Evolutionary conservation across 2,888 invertebrate species (phyloP), one percentile per base, ranked within the genome.

Genomic region (Catocala nupta): DNA sequence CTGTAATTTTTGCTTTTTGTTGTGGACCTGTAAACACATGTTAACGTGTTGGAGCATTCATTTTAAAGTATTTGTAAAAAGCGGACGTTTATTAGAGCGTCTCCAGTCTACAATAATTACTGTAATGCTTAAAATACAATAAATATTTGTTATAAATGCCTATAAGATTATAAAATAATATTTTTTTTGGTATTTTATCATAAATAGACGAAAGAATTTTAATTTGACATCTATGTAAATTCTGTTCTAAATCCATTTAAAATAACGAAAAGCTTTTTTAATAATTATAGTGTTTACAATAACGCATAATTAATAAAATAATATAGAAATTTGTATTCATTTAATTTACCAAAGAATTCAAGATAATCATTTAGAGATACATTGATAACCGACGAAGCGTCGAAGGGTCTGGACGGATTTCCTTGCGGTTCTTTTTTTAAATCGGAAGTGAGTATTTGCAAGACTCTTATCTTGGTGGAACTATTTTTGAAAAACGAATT

Each of bases 191-290:
- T 51, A 58, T 51, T 34, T 34, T 0, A 50, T 50, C 43, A 16
- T 8, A 42, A 55, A 50, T 42, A 25, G 36, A 54, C 55, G 13
- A 16, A 8, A n/a, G 48, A 52, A 33, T 42, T 52, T 53, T 50
- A 55, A 59, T 59, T 59, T 33, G 43, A 25, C 47, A 48, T 47
- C 34, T 12, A 56, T 52, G 51, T 51, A 56, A 56, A 56, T 62
- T 62, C 45, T 48, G 47, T 62, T 57, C 55, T 51, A 43, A 62
- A 43, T 62, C 33, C 45, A 56, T 55, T 52, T 52, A 33, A 47
- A 52, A 54, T 34, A 11, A 9, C n/a, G 42, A 45, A 11, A 42
- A 42, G 42, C 13, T 2, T 16, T 13, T 44, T 58, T 13, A 42
- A 34, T 51, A 55, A 63, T 52, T 54, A 48, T 52, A 34, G 47